A percentile compares a stretch with the other conserved stretches of the same genome.
phyloP scores from a whole-genome alignment of 2,113 vertebrate species.

The Neolamprologus modestus region DNA sequence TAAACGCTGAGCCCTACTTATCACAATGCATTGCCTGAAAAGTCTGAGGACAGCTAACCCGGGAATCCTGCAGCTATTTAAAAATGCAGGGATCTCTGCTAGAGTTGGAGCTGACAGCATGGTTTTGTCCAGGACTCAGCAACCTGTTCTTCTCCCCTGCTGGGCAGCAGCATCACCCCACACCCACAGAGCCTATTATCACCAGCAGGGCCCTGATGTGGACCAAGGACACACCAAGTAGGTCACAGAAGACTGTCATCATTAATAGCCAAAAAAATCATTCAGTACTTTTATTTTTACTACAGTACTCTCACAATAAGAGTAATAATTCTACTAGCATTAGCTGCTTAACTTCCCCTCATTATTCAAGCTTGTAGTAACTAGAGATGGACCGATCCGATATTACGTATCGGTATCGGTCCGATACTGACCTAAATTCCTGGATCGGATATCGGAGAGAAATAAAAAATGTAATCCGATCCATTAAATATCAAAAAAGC shows the following conservation, averaged over 20 bases:
- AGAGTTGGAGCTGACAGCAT: slow-evolving; percentile 38
- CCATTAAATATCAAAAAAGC: no score
- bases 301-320: background rate
- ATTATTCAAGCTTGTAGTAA: background rate
- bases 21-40: slow-evolving; percentile 67
- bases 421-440: no score
- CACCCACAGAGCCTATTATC: slow-evolving; percentile 35
- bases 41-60: slow-evolving; percentile 50
- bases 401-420: no score
- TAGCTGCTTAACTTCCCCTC: background rate
- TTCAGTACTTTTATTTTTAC: background rate
- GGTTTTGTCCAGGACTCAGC: slow-evolving; percentile 28
- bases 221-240: slow-evolving; percentile 56
- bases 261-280: background rate
- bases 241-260: slow-evolving; percentile 1
- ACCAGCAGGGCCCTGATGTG: slow-evolving; percentile 24
- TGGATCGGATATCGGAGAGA: no score
- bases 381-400: no score
- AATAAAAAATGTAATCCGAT: no score
- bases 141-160: slow-evolving; percentile 24
- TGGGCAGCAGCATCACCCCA: slow-evolving; percentile 50
- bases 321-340: background rate
- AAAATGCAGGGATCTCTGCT: slow-evolving; percentile 38
- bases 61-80: slow-evolving; percentile 48
- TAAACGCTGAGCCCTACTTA: background rate